A percentile compares a stretch with the other conserved stretches of the same genome.
Evolutionary conservation across 1,140 invertebrate species (phyloP).

Genomic region (Andricus grossulariae): DNA sequence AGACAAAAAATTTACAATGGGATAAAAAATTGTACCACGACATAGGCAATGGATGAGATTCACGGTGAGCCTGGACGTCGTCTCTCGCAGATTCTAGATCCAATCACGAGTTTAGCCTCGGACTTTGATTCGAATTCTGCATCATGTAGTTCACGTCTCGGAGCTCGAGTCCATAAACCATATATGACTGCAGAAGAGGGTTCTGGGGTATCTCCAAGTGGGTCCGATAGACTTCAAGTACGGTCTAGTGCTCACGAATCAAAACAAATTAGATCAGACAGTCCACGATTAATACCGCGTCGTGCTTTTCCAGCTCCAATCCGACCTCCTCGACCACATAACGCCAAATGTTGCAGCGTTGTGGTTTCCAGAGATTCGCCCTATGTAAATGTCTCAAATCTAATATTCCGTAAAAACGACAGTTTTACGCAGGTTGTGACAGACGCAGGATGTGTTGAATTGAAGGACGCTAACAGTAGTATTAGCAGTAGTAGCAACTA

Average conservation of each 20-base stretch:
- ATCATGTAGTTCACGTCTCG: constrained; percentile 72
- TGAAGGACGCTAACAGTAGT: constrained; percentile 53
- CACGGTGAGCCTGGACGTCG: constrained; percentile 77
- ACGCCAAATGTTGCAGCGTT: constrained; percentile 61
- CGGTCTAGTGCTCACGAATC: constrained; percentile 34
- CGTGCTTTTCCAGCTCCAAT: constrained; percentile 78
- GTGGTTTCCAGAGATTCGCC: constrained; percentile 61
- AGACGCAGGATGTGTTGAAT: constrained; percentile 68
- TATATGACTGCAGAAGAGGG: constrained; percentile 38
- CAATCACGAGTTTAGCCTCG: constrained; percentile 81
- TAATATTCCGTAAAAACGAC: constrained; percentile 68
- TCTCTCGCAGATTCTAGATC: constrained; percentile 87
- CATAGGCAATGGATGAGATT: constrained; percentile 68
- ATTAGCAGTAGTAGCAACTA: constrained; percentile 16
- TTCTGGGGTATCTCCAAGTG: constrained; percentile 37
- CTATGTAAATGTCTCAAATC: constrained; percentile 76
- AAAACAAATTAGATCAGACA: constrained; percentile 76
- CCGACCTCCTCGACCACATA: constrained; percentile 72
- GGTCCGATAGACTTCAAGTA: constrained; percentile 44
- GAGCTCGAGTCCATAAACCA: constrained; percentile 52
- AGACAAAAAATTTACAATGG: too few species aligned
- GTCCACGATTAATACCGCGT: constrained; percentile 82
- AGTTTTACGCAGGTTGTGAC: constrained; percentile 63
- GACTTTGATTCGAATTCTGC: constrained; percentile 76
- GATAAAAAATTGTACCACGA: neutral